Evolutionary conservation across 2,888 invertebrate species (phyloP).

Genomic region (Bombylius major): DNA sequence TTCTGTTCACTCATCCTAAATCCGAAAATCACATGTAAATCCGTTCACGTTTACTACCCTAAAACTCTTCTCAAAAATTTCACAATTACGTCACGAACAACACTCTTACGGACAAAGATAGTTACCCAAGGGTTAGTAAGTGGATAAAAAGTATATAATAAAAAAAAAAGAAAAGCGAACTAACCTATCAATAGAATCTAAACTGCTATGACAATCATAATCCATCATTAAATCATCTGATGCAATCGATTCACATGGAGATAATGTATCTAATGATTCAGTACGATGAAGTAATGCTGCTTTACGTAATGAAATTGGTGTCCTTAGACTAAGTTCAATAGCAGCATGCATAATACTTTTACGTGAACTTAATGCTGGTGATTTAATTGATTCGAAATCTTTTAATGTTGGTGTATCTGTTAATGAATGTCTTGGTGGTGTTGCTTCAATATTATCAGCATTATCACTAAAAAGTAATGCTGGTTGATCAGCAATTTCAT

Average conservation of each 20-base stretch:
- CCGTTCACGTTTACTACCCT: too few relatives aligned
- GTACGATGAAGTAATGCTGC: constrained; percentile 44
- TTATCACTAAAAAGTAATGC: constrained; percentile 62
- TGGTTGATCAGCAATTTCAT: constrained; percentile 85
- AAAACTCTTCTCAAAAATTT: too few relatives aligned
- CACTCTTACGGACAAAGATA: too few relatives aligned
- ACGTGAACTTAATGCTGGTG: constrained; percentile 26
- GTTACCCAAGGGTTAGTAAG: too few relatives aligned
- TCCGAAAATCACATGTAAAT: too few relatives aligned
- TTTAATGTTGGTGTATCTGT: constrained; percentile 36
- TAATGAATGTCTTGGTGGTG: constrained; percentile 38
- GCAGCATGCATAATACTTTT: constrained; percentile 32
- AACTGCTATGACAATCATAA: constrained; percentile 47
- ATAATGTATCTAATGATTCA: constrained; percentile 66
- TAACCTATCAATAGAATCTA: constrained; percentile 35
- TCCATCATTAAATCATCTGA: constrained; percentile 84
- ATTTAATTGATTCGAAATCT: constrained; percentile 31
- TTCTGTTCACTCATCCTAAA: too few relatives aligned
- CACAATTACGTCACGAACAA: too few relatives aligned
- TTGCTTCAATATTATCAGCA: constrained; percentile 24
- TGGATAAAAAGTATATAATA: too few relatives aligned
- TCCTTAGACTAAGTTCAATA: constrained; percentile 35
- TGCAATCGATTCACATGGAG: constrained; percentile 70
- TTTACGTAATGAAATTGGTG: constrained; percentile 31
- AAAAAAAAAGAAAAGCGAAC: neutral